phyloP scores from a whole-genome alignment of 2,888 invertebrate species.

The Athalia circularis region DNA sequence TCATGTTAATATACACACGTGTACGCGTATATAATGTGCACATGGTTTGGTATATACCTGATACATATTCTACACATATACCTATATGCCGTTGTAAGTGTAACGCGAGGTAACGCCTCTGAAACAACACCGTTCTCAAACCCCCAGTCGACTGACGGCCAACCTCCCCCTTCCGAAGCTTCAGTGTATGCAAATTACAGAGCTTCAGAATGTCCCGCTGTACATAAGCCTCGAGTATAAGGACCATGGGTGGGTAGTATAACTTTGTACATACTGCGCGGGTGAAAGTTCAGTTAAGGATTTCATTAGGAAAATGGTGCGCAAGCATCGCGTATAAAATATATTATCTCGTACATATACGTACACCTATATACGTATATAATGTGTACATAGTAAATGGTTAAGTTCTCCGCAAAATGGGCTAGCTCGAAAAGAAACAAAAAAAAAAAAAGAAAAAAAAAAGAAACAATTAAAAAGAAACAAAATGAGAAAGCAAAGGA shows the following conservation, averaged over 20 bases:
- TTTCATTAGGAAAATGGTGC: slow-evolving; percentile 24
- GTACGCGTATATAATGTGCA: too few species aligned
- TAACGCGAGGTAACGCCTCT: too few species aligned
- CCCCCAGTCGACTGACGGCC: too few species aligned
- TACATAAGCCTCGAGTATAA: neutral
- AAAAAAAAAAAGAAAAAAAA: neutral
- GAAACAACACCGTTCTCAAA: too few species aligned
- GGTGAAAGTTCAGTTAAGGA: slow-evolving; percentile 9
- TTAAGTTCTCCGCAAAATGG: neutral
- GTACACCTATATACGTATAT: neutral
- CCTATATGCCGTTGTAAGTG: too few species aligned
- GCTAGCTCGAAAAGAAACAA: neutral
- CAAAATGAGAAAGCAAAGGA: neutral
- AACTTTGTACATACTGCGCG: neutral
- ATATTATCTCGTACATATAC: neutral
- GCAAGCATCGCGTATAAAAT: neutral
- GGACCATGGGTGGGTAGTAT: neutral
- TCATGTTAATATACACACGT: too few species aligned
- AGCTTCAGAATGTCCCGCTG: slow-evolving; percentile 14
- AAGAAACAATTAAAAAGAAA: neutral
- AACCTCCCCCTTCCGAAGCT: too few species aligned
- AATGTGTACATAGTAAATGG: neutral
- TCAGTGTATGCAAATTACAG: slow-evolving; percentile 6
- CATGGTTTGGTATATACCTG: too few species aligned
- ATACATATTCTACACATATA: too few species aligned